Conservation (phyloP, 2,113 vertebrate genomes). For the Desmodus rotundus region DNA sequence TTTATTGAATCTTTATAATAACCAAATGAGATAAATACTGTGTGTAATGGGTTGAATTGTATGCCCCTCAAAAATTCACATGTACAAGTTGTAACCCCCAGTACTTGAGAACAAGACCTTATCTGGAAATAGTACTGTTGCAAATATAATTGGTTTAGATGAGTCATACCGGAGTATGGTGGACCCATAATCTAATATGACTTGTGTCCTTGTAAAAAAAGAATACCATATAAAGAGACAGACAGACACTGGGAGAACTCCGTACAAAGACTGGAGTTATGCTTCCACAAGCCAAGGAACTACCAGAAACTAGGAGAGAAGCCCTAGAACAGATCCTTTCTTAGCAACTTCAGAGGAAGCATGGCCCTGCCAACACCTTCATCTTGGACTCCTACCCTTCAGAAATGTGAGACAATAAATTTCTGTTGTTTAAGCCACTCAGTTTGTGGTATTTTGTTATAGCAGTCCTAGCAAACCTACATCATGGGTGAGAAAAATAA, state of each 20-base stretch:
- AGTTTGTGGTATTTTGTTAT: neutral
- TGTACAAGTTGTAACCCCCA: neutral
- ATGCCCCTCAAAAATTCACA: neutral
- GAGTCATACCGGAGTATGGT: neutral
- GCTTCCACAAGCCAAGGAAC: neutral
- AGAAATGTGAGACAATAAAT: neutral
- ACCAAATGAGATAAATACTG: neutral
- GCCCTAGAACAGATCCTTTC: neutral
- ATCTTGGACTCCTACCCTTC: neutral
- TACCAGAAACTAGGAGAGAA: neutral
- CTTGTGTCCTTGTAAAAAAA: neutral
- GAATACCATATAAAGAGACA: neutral
- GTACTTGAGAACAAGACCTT: neutral
- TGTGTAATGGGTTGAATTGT: neutral
- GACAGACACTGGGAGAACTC: neutral
- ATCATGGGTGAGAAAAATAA: neutral
- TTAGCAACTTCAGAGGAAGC: neutral
- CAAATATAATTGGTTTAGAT: conserved; percentile 26
- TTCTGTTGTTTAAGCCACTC: neutral
- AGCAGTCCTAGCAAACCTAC: neutral
- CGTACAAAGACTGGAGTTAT: neutral
- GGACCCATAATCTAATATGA: neutral
- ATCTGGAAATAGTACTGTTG: neutral
- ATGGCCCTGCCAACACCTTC: neutral
- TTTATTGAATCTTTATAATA: conserved; percentile 37